Evolutionary conservation across 2,113 vertebrate species (phyloP).

Genomic region (Puma concolor): DNA sequence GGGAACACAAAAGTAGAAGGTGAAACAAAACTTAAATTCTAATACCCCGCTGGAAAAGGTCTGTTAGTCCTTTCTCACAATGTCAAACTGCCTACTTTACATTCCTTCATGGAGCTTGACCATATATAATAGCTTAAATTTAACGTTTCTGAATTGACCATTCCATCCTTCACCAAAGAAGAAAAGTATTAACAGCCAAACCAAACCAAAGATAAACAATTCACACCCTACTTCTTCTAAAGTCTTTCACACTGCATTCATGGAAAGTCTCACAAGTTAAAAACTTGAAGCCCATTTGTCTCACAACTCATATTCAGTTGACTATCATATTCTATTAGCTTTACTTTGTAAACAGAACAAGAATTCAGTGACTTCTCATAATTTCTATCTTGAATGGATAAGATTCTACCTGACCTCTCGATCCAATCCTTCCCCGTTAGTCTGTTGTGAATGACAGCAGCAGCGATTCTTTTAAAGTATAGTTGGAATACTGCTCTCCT

Average conservation of each 20-base stretch:
- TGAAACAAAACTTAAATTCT: background rate
- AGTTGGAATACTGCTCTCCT: background rate
- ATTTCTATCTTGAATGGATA: background rate
- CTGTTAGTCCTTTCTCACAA: background rate
- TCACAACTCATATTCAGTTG: background rate
- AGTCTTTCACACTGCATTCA: background rate
- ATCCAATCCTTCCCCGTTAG: background rate
- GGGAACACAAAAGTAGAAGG: background rate
- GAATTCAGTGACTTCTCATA: background rate
- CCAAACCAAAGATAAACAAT: background rate
- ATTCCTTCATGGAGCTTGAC: background rate
- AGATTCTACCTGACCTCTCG: background rate
- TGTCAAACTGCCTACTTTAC: background rate
- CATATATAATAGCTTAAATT: background rate
- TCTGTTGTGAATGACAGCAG: background rate
- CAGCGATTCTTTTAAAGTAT: background rate
- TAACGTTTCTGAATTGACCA: background rate
- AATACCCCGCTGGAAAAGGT: background rate
- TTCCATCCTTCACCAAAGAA: background rate
- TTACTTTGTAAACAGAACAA: background rate
- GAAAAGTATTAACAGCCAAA: background rate
- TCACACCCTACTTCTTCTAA: background rate
- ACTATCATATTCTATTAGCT: background rate
- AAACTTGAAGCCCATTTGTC: background rate
- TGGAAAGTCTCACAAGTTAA: background rate